Conservation (phyloP, 2,113 vertebrate species). For the Boleophthalmus pectinirostris region DNA sequence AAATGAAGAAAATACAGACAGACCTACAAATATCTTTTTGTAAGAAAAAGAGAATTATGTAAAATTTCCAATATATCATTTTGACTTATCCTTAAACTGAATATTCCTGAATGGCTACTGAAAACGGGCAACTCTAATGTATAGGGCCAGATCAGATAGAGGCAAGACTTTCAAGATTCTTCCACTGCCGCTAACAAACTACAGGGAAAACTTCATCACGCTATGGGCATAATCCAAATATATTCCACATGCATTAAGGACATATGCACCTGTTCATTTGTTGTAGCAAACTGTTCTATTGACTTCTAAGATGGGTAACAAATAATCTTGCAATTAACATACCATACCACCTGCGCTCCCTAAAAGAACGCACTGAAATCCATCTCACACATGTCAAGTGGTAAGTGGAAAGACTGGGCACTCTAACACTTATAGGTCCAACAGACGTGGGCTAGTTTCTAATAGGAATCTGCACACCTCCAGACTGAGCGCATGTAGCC, state of each 20-base stretch:
- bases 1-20: background rate
- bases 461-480: background rate
- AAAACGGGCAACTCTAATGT: no score
- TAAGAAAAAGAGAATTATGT: no score
- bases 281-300: background rate
- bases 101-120: no score
- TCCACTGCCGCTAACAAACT: background rate
- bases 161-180: background rate
- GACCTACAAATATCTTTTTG: background rate
- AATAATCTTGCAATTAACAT: slow-evolving; percentile 2
- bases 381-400: slow-evolving; percentile 6
- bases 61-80: no score
- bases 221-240: background rate
- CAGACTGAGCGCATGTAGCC: background rate
- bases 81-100: no score
- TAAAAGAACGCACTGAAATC: background rate
- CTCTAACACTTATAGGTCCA: background rate
- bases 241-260: background rate
- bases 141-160: no score
- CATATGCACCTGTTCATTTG: background rate
- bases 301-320: background rate
- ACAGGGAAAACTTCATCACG: background rate
- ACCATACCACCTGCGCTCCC: background rate
- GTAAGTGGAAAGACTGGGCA: slow-evolving; percentile 1
- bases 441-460: background rate